These are phyloP conservation scores for Mactra quadrangularis DNA, from an alignment of 1,140 invertebrate species.

Conservation along the genomic window DNA sequence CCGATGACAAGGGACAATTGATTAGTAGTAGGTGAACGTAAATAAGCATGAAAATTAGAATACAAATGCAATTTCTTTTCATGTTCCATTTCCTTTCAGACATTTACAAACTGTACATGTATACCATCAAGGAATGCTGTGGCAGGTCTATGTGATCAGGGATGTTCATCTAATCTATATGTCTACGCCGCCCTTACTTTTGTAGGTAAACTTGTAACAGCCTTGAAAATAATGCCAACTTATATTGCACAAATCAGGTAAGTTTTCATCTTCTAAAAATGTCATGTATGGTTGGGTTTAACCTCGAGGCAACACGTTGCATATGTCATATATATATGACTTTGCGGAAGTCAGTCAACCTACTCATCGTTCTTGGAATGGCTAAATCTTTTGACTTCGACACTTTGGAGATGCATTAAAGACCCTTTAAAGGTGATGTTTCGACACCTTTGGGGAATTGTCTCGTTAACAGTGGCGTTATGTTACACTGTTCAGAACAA, in stretches of 20 bases:
- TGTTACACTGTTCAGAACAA: too few species aligned
- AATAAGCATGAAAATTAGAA: too few species aligned
- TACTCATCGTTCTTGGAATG: too few species aligned
- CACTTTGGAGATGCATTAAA: too few species aligned
- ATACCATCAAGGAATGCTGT: slow-evolving; percentile 59
- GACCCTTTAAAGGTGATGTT: too few species aligned
- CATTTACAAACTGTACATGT: slow-evolving; percentile 60
- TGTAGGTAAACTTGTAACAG: slow-evolving; percentile 53
- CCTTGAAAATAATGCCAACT: slow-evolving; percentile 62
- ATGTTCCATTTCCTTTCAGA: too few species aligned
- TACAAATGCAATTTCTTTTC: too few species aligned
- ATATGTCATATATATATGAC: not conserved
- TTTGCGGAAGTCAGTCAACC: not conserved
- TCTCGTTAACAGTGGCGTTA: too few species aligned
- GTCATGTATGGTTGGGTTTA: too few species aligned
- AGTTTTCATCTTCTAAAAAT: not conserved
- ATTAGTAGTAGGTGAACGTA: too few species aligned
- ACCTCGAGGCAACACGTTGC: not conserved
- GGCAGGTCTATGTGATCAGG: slow-evolving; percentile 66
- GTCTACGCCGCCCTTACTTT: slow-evolving; percentile 62
- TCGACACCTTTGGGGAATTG: too few species aligned
- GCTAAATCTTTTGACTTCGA: slow-evolving; percentile 12
- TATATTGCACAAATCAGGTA: slow-evolving; percentile 71
- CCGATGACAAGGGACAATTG: too few species aligned
- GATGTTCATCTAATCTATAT: slow-evolving; percentile 61